Conservation (phyloP, 2,888 invertebrate genomes). For the Willowsia nigromaculata region DNA sequence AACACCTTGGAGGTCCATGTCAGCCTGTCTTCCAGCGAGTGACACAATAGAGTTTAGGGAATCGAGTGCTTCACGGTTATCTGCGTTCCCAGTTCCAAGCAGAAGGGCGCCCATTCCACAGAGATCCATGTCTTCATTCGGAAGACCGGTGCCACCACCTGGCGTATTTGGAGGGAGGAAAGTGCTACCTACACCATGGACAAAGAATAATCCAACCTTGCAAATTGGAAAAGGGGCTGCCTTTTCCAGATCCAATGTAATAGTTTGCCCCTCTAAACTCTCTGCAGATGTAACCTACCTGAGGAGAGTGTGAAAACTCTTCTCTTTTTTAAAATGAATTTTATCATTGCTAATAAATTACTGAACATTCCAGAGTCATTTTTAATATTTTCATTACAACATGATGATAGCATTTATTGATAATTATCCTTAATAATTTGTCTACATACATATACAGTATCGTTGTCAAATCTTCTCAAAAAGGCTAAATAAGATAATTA, state of each 20-base stretch:
- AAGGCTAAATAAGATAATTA: slow-evolving; percentile 52
- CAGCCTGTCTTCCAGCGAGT: slow-evolving; percentile 41
- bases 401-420: slow-evolving; percentile 56
- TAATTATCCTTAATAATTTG: slow-evolving; percentile 43
- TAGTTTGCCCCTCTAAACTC: slow-evolving; percentile 74
- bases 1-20: slow-evolving; percentile 72
- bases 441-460: slow-evolving; percentile 51
- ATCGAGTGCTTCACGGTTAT: slow-evolving; percentile 29
- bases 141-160: slow-evolving; percentile 50
- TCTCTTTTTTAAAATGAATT: not conserved
- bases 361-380: not conserved
- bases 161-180: slow-evolving; percentile 65
- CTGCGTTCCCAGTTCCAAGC: slow-evolving; percentile 53
- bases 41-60: slow-evolving; percentile 7
- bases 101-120: slow-evolving; percentile 45
- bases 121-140: slow-evolving; percentile 46
- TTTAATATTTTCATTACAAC: slow-evolving; percentile 37
- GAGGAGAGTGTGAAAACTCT: slow-evolving; percentile 29
- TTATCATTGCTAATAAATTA: not conserved
- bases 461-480: slow-evolving; percentile 59
- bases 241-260: slow-evolving; percentile 67
- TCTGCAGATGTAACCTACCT: slow-evolving; percentile 77
- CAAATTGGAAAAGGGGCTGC: slow-evolving; percentile 68
- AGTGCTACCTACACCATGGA: slow-evolving; percentile 66
- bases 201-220: slow-evolving; percentile 56